phyloP scores from a whole-genome alignment of 2,113 vertebrate species.

The Acrocephalus arundinaceus region DNA sequence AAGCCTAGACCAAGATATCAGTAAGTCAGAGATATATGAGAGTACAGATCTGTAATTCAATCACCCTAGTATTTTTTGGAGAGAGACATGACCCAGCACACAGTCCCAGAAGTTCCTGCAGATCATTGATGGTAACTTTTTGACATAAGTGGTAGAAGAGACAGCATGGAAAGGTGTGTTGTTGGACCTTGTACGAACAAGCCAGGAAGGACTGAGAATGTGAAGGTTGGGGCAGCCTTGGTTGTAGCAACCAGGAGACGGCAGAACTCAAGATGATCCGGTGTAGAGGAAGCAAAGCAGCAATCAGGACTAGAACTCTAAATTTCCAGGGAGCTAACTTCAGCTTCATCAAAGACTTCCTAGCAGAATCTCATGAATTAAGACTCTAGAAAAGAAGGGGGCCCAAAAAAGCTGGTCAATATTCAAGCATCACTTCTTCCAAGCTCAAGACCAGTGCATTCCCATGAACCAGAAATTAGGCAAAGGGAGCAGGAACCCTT shows the following conservation, averaged over 20 bases:
- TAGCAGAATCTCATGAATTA: background rate
- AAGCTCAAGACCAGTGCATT: background rate
- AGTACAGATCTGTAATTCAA: background rate
- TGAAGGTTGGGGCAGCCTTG: background rate
- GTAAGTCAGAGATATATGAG: background rate
- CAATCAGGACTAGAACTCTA: background rate
- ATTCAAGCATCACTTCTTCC: background rate
- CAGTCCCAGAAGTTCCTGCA: background rate
- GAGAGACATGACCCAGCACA: background rate
- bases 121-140: background rate
- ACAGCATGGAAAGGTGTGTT: background rate
- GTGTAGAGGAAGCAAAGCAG: background rate
- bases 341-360: background rate
- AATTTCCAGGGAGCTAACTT: background rate
- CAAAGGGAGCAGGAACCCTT: background rate
- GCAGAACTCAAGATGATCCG: background rate
- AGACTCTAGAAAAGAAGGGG: background rate
- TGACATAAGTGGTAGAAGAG: rapidly evolving
- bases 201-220: background rate
- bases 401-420: background rate
- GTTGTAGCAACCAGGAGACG: background rate
- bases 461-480: background rate
- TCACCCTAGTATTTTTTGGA: background rate
- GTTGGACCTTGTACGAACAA: background rate
- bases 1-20: background rate